Evolutionary conservation across 2,797 vertebrate species (phyloP).

Genomic region (Bradypodion pumilum): DNA sequence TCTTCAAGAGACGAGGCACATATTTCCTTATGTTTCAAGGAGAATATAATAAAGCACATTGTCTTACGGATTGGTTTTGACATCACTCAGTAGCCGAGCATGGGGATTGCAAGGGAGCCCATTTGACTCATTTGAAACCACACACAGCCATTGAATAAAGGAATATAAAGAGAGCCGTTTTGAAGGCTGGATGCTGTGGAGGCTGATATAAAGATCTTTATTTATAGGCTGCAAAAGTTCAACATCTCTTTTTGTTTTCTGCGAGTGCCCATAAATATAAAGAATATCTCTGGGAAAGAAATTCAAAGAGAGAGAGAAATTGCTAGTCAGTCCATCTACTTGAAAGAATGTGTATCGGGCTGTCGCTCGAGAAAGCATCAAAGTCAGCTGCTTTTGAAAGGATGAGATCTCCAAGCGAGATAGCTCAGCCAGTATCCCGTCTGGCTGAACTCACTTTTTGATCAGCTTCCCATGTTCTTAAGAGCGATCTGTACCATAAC

Average conservation of each 20-base stretch:
- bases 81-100: too few relatives aligned
- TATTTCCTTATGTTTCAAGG: too few relatives aligned
- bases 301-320: constrained; percentile 17
- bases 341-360: constrained; percentile 14
- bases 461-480: background rate
- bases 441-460: background rate
- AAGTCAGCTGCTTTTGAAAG: constrained; percentile 13
- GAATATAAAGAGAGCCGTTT: background rate
- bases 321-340: constrained; percentile 18
- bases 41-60: too few relatives aligned
- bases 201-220: constrained; percentile 28
- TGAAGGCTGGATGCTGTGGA: background rate
- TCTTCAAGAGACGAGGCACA: too few relatives aligned
- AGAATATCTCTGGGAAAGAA: background rate
- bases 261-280: background rate
- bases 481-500: background rate
- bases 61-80: too few relatives aligned
- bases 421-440: constrained; percentile 12
- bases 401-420: background rate
- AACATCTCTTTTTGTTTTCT: background rate
- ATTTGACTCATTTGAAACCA: rapidly evolving
- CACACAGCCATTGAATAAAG: too few relatives aligned
- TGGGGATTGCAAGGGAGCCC: background rate
- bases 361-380: constrained; percentile 1
- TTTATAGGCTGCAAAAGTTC: constrained; percentile 23